Base-by-base conservation (phyloP, 2,113 vertebrate genomes). In the Podilymbus podiceps region DNA sequence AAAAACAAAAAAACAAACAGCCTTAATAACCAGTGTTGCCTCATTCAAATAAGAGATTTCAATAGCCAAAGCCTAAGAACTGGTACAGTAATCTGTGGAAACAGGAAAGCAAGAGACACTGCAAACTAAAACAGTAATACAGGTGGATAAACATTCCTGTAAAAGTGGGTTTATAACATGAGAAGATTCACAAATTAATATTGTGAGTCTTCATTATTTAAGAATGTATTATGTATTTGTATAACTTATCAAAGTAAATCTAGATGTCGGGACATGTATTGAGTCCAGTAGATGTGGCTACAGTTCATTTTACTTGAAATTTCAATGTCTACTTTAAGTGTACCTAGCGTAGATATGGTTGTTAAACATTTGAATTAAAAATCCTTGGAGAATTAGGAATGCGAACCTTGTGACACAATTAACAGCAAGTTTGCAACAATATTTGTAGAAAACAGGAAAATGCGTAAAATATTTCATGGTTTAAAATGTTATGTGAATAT, bases 11-110 rank as follows among this genome's bases (percentile, higher is more conserved):
- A 97, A 97, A 27, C 28, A 98, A 96, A 85, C 98, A 99, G 99
- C 99, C 99, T 99, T 99, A 99, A 99, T 98, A 99, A 99, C 99
- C 99, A 98, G 98, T 79, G 99, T 99, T 99, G 99, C 99, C 99
- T 99, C 99, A 98, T 98, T 98, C 98, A 98, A 97, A 97, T 98
- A 98, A 97, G 97, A 97, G 98, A 98, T 98, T 98, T 98, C 98
- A 97, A 98, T 98, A 98, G 98, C 98, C 99, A 99, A 99, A 99
- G 99, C 98, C 94, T 98, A 97, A 95, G 97, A 97, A 98, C 97
- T 98, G 96, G 97, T 98, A 91, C 77, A 95, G 93, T 95, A 95
- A 92, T 97, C 94, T 78, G 85, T 96, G 93, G 96, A 97, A 97
- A 96, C 92, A 88, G 90, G 88, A 88, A 98, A 96, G 82, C 77